A percentile compares a stretch with the other conserved stretches of the same genome.
phyloP scores from a whole-genome alignment of 2,888 invertebrate species.

The Drosophila atroscutellata region DNA sequence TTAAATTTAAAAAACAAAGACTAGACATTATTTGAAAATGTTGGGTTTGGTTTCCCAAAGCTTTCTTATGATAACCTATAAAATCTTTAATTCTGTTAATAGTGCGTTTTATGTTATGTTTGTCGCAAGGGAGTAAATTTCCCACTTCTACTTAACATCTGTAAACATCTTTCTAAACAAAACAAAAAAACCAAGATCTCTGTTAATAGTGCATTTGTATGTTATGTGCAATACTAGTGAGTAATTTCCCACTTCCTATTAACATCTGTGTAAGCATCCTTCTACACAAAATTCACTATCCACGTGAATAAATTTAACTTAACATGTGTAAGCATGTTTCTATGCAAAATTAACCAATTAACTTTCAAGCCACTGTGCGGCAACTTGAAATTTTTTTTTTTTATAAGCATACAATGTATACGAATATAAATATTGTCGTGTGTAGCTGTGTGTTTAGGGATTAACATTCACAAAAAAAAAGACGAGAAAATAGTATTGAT shows the following conservation, averaged over 20 bases:
- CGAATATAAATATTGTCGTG: constrained; percentile 14
- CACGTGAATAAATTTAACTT: not conserved
- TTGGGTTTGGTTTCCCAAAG: not conserved
- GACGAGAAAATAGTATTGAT: constrained; percentile 39
- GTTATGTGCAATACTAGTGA: not conserved
- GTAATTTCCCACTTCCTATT: too few relatives aligned
- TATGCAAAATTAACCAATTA: not conserved
- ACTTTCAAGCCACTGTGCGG: constrained; percentile 34
- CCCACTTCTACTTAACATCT: not conserved
- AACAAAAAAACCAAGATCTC: not conserved
- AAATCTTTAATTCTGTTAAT: not conserved
- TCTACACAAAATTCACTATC: too few relatives aligned
- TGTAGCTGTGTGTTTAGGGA: constrained; percentile 25
- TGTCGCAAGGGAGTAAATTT: not conserved
- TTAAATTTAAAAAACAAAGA: not conserved
- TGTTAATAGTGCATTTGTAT: not conserved
- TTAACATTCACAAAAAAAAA: constrained; percentile 38
- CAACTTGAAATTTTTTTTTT: constrained; percentile 24
- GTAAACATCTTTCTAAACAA: not conserved
- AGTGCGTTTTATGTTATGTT: not conserved
- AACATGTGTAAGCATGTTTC: not conserved
- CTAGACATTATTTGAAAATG: not conserved
- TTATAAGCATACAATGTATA: constrained; percentile 17
- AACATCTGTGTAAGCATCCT: too few relatives aligned
- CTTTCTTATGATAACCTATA: not conserved